Percentiles rank a stretch among this genome's conserved stretches.
Evolutionary conservation across 2,797 vertebrate species (phyloP).

Genomic region (Natrix natrix): DNA sequence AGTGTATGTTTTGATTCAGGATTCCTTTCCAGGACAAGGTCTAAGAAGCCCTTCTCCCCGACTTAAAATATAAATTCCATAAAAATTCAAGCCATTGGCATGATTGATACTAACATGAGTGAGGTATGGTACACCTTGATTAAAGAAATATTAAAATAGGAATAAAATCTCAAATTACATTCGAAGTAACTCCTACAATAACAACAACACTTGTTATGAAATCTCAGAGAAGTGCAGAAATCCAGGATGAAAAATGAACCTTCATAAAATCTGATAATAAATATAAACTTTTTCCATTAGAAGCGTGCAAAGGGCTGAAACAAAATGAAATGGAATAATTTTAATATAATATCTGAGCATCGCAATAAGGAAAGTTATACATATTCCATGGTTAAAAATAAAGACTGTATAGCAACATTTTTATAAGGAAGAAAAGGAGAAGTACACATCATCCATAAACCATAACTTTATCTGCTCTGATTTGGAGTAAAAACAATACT

Average conservation of each 20-base stretch:
- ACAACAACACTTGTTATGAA: background rate
- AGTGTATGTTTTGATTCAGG: background rate
- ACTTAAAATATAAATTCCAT: constrained; percentile 1
- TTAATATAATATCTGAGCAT: background rate
- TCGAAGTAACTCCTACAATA: background rate
- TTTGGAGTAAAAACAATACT: background rate
- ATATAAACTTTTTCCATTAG: background rate
- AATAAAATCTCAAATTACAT: constrained; percentile 20
- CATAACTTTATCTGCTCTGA: background rate
- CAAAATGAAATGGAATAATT: constrained; percentile 18
- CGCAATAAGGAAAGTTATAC: background rate
- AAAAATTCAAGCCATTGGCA: background rate
- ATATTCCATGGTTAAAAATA: background rate
- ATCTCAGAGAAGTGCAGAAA: background rate
- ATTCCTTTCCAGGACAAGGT: background rate
- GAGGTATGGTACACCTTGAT: background rate
- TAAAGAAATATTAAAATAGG: constrained; percentile 24
- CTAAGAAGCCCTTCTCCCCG: background rate
- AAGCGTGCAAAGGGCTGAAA: background rate
- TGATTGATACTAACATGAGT: background rate
- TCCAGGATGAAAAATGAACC: constrained; percentile 17
- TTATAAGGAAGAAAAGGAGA: background rate
- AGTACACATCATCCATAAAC: background rate
- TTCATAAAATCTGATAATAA: background rate
- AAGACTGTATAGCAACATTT: background rate